A percentile compares a stretch with the other conserved stretches of the same genome.
Evolutionary conservation across 2,797 vertebrate genomes (phyloP).

Genomic region (Sebastes miniatus): DNA sequence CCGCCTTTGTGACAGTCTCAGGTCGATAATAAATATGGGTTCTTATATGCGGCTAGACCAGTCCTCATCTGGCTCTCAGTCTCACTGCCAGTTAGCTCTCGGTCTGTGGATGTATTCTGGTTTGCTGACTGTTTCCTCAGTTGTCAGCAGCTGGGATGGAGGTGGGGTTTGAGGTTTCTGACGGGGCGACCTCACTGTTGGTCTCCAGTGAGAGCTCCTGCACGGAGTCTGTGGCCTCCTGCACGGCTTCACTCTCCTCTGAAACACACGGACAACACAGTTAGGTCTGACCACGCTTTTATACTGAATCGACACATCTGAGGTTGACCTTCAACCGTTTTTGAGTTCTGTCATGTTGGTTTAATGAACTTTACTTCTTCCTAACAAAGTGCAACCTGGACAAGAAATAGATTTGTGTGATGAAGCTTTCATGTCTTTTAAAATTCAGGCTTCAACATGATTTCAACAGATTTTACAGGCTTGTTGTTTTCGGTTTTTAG

Average conservation of each 20-base stretch:
- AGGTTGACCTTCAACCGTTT: background rate
- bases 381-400: background rate
- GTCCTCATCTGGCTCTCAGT: slow-evolving; percentile 18
- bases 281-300: background rate
- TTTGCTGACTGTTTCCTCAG: slow-evolving; percentile 28
- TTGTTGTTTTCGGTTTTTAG: too few relatives aligned
- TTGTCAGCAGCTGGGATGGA: slow-evolving; percentile 50
- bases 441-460: background rate
- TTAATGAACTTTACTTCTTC: background rate
- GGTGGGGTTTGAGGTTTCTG: slow-evolving; percentile 33
- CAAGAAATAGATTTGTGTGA: background rate
- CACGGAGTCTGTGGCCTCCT: slow-evolving; percentile 67
- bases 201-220: slow-evolving; percentile 69
- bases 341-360: background rate
- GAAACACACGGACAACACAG: slow-evolving; percentile 18
- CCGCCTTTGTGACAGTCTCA: slow-evolving; percentile 17
- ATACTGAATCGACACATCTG: too few relatives aligned
- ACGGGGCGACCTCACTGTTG: slow-evolving; percentile 33
- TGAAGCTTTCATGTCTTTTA: background rate
- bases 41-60: slow-evolving; percentile 6
- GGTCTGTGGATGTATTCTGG: slow-evolving; percentile 9
- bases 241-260: slow-evolving; percentile 61
- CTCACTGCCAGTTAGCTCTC: slow-evolving; percentile 5
- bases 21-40: slow-evolving; percentile 43
- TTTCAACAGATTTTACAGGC: background rate